Evolutionary conservation across 1,140 invertebrate species (phyloP).

Genomic region (Drosophila baimaii): DNA sequence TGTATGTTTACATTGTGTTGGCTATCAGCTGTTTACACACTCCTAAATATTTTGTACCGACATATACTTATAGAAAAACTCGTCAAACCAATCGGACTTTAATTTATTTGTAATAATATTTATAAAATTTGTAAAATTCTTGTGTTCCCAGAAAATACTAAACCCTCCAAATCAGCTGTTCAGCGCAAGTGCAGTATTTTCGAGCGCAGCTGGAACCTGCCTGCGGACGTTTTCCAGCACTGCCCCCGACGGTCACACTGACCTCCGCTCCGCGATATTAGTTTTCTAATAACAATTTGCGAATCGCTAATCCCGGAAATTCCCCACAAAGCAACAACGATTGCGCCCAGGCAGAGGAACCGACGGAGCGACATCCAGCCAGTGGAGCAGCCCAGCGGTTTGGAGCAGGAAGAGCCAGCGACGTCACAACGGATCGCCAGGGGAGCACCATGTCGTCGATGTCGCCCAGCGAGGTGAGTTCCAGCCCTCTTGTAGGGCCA

Average conservation of each 20-base stretch:
- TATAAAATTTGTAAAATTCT: slow-evolving; percentile 3
- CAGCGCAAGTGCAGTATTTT: slow-evolving; percentile 15
- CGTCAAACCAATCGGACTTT: slow-evolving; percentile 14
- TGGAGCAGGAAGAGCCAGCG: slow-evolving; percentile 32
- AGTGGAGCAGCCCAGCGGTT: slow-evolving; percentile 11
- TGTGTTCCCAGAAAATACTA: slow-evolving; percentile 5
- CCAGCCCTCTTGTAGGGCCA: background rate
- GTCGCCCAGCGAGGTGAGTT: slow-evolving; percentile 76
- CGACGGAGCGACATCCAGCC: slow-evolving; percentile 10
- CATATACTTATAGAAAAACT: background rate
- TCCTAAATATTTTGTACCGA: background rate
- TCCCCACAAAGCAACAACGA: background rate
- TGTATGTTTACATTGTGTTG: background rate
- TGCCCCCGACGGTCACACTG: slow-evolving; percentile 36
- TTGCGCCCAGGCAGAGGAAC: slow-evolving; percentile 1
- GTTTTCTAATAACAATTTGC: slow-evolving; percentile 47
- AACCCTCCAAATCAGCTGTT: slow-evolving; percentile 12
- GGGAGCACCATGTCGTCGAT: slow-evolving; percentile 63
- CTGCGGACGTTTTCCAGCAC: slow-evolving; percentile 10
- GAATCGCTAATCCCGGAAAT: slow-evolving; percentile 3
- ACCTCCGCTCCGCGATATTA: slow-evolving; percentile 34
- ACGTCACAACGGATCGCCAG: slow-evolving; percentile 27
- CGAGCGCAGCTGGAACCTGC: background rate
- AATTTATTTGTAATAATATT: background rate
- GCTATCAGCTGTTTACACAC: slow-evolving; percentile 5